Base-by-base conservation (phyloP, 2,888 invertebrate species). In the Hypomecis punctinalis region DNA sequence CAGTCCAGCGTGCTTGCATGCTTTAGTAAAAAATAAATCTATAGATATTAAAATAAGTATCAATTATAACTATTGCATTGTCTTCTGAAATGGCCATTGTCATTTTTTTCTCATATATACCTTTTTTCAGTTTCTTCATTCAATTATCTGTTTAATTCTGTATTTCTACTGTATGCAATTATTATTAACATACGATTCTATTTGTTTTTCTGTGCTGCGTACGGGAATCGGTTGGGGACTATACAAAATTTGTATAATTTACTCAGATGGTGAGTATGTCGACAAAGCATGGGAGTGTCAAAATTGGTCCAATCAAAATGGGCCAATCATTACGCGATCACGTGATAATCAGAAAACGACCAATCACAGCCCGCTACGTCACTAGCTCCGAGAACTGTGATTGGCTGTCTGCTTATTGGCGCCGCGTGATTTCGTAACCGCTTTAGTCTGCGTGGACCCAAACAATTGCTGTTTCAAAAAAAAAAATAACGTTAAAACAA, bases 211-310 rank as follows among this genome's bases (percentile, higher is more conserved):
- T 83, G 77, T 85, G 84, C 82, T 83, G 84, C 86, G 71, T 76
- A 76, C 78, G 78, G 75, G 76, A 72, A 58, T 71, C 76, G 74
- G 78, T 73, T 77, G 79, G 83, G 73, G 82, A 78, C 46, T 33
- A 54, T 43, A 37, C 75, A 75, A 75, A 77, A 70, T 69, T 62
- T 68, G n/a, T 72, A 66, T 76, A 70, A 73, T 69, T 75, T 63
- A 36, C 67, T 76, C 76, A 89, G 89, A 88, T 89, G 89, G 89
- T 89, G 82, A 86, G 85, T 55, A 40, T 53, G 70, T 72, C 61
- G 68, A 66, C 13, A 65, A 67, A 52, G 80, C 82, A 77, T 79
- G 79, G 65, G 64, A 61, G 67, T 72, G 62, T 42, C 63, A 56
- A 54, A 35, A 40, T 40, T 47, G 1, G 36, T 36, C n/a, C 35